phyloP scores from a whole-genome alignment of 2,113 vertebrate genomes.

The Nasalis larvatus region DNA sequence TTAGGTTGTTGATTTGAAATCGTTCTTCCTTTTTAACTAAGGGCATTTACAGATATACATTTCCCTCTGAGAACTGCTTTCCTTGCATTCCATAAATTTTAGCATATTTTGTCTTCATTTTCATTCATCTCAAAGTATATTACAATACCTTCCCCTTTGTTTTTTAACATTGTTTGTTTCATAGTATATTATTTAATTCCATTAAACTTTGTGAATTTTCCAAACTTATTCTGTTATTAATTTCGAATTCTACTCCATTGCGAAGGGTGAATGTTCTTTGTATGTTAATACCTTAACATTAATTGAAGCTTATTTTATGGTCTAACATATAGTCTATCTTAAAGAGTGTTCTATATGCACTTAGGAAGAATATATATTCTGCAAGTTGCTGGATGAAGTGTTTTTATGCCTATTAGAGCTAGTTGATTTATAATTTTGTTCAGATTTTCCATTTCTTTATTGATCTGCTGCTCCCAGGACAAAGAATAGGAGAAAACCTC shows the following conservation, averaged over 20 bases:
- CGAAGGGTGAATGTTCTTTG: not conserved
- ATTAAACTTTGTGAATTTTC: not conserved
- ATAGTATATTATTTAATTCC: not conserved
- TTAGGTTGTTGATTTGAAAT: not conserved
- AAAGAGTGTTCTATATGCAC: not conserved
- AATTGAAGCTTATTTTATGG: not conserved
- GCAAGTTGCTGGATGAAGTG: not conserved
- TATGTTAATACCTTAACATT: not conserved
- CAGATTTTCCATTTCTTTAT: not conserved
- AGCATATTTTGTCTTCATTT: not conserved
- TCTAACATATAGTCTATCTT: not conserved
- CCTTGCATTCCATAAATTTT: not conserved
- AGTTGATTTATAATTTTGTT: not conserved
- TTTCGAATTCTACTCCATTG: not conserved
- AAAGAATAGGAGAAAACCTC: not conserved
- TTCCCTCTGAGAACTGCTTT: not conserved
- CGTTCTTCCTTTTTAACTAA: not conserved
- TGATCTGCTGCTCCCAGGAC: not conserved
- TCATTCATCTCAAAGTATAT: not conserved
- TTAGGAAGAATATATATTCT: not conserved
- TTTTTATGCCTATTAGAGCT: not conserved
- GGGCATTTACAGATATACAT: not conserved
- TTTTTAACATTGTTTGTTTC: not conserved
- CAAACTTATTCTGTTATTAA: not conserved
- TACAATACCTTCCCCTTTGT: not conserved